A percentile compares a stretch with the other conserved stretches of the same genome.
phyloP scores from a whole-genome alignment of 2,888 invertebrate species.

The Ennomos quercinarius region DNA sequence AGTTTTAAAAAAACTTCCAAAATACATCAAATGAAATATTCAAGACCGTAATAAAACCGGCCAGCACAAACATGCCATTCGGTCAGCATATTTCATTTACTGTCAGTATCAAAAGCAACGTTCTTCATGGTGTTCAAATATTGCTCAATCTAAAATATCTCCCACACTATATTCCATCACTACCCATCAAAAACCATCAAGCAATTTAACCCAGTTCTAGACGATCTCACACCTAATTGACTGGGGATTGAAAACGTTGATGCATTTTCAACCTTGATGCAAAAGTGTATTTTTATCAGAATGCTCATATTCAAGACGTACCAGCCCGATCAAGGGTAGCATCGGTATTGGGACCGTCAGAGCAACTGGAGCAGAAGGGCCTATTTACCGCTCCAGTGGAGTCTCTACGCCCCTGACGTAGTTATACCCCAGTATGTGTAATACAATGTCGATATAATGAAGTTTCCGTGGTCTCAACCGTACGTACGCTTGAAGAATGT shows the following conservation, averaged over 20 bases:
- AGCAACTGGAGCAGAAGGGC: slow-evolving; percentile 78
- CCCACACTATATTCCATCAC: no score
- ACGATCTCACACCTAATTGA: no score
- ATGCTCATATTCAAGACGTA: slow-evolving; percentile 13
- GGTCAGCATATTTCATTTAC: no score
- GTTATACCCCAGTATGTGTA: slow-evolving; percentile 55
- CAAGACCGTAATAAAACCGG: no score
- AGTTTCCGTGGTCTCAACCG: slow-evolving; percentile 40
- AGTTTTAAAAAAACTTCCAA: no score
- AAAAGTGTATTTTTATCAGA: slow-evolving; percentile 3
- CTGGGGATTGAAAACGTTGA: background rate
- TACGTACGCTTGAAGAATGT: slow-evolving; percentile 16
- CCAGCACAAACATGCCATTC: no score
- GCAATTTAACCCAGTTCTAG: no score
- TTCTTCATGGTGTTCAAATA: no score
- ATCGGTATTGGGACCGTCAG: slow-evolving; percentile 65
- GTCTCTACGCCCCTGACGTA: slow-evolving; percentile 67
- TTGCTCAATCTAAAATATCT: no score
- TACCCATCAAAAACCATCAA: no score
- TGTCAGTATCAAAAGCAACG: no score
- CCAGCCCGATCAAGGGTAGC: slow-evolving; percentile 29
- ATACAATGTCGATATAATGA: slow-evolving; percentile 61
- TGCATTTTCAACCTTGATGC: background rate
- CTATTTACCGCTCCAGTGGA: slow-evolving; percentile 76
- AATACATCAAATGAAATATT: no score